These are phyloP conservation scores for Drosophila cracens DNA, from an alignment of 2,888 invertebrate species.

Conservation along the genomic window DNA sequence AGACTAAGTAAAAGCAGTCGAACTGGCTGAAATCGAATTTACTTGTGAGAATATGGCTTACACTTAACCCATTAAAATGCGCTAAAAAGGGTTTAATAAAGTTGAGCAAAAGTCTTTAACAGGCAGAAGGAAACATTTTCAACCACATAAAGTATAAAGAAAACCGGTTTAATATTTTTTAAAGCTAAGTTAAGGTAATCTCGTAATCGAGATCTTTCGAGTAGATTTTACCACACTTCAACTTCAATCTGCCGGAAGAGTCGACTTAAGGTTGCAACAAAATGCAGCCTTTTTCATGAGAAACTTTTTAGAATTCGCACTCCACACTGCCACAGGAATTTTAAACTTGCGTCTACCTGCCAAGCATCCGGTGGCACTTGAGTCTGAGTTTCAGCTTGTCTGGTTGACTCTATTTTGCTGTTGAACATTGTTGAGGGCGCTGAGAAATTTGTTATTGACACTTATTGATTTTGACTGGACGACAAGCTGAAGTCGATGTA, in stretches of 20 bases:
- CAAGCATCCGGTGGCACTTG: conserved; percentile 1
- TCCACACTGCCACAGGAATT: background rate
- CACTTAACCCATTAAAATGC: no score
- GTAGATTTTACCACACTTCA: no score
- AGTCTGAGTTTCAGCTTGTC: background rate
- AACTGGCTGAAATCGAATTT: background rate
- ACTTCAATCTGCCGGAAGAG: background rate
- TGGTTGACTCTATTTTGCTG: background rate
- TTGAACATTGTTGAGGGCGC: background rate
- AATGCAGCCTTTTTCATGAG: background rate
- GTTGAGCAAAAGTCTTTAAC: background rate
- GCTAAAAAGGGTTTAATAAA: background rate
- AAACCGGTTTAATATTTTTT: background rate
- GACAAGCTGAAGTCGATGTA: conserved; percentile 4
- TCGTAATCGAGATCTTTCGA: background rate
- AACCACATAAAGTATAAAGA: background rate
- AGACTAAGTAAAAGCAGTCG: no score
- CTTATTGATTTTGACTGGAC: conserved; percentile 39
- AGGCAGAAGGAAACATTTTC: background rate
- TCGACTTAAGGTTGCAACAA: background rate
- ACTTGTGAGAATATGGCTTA: no score
- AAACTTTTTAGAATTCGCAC: background rate
- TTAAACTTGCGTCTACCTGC: conserved; percentile 25
- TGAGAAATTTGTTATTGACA: conserved; percentile 16
- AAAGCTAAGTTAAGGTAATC: background rate